Base-by-base conservation (phyloP, 2,113 vertebrate genomes). In the Phalacrocorax brasilianus region DNA sequence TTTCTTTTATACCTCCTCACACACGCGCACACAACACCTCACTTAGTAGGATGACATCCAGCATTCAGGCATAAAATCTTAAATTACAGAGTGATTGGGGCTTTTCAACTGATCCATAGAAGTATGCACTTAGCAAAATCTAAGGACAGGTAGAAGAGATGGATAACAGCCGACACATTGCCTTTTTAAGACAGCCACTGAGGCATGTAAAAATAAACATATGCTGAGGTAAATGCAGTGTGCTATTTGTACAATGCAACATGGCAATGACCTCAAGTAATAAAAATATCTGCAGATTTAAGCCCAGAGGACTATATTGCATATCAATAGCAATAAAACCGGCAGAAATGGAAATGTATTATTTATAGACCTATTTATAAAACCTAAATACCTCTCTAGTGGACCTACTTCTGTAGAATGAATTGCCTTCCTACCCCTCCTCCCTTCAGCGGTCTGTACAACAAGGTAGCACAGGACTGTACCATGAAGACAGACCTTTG, bases 301-400 rank as follows among this genome's bases (percentile, higher is more conserved):
- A 97, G 83, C 95, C 89, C 83, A 88, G 72, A 96, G 92, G 94
- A 86, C 65, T 92, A 67, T 85, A 91, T 89, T 96, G 91, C 97
- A 94, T 97, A 97, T 97, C 97, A 97, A 96, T 97, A 91, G 89
- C 89, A 96, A 96, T 96, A 96, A 93, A 91, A 81, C 28, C 83
- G 78, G 89, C 47, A 96, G 95, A 97, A 97, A 95, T 89, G 94
- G 87, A 95, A 97, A 97, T 97, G 85, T 95, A 97, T 97, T 97
- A 97, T 97, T 97, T 97, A 97, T 94, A 85, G 94, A 88, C 42
- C 68, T 96, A 91, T 96, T 97, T 97, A 96, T 95, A 95, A 93
- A 96, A 78, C 70, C 87, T 95, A 97, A 97, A 97, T 95, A 95
- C 88, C 93, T 85, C 49, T 91, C 70, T 79, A 81, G 77, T 74